These are phyloP conservation scores for Strix aluco DNA, from an alignment of 2,113 vertebrate species.

Conservation along the genomic window DNA sequence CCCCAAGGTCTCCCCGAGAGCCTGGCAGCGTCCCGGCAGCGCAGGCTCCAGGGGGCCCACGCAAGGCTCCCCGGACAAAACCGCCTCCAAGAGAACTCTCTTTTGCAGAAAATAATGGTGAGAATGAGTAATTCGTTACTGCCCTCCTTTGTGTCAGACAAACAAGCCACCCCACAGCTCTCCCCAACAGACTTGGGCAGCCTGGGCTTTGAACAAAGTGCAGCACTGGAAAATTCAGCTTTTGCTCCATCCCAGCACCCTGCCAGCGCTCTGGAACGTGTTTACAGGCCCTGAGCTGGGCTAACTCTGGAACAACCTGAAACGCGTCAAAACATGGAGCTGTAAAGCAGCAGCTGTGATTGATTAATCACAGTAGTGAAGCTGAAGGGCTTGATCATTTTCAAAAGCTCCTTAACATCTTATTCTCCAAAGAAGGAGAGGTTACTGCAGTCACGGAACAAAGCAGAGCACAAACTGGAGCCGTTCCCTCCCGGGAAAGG, in stretches of 20 bases:
- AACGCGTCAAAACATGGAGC: slow-evolving; percentile 32
- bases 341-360: slow-evolving; percentile 58
- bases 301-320: slow-evolving; percentile 31
- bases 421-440: slow-evolving; percentile 33
- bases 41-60: neutral
- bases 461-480: neutral
- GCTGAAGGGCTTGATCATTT: slow-evolving; percentile 57
- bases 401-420: slow-evolving; percentile 42
- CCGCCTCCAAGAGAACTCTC: neutral
- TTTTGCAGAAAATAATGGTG: neutral
- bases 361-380: slow-evolving; percentile 63
- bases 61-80: neutral
- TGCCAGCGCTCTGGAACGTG: slow-evolving; percentile 5
- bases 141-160: neutral
- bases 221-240: neutral
- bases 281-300: slow-evolving; percentile 7
- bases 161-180: neutral
- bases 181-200: neutral
- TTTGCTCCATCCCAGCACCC: neutral
- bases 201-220: neutral
- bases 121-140: neutral
- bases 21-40: neutral
- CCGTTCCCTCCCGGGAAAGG: neutral
- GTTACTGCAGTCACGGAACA: neutral
- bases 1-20: neutral